Percentiles rank a stretch among this genome's conserved stretches.
Evolutionary conservation across 2,888 invertebrate genomes (phyloP).

Genomic region (Margaritifera margaritifera): DNA sequence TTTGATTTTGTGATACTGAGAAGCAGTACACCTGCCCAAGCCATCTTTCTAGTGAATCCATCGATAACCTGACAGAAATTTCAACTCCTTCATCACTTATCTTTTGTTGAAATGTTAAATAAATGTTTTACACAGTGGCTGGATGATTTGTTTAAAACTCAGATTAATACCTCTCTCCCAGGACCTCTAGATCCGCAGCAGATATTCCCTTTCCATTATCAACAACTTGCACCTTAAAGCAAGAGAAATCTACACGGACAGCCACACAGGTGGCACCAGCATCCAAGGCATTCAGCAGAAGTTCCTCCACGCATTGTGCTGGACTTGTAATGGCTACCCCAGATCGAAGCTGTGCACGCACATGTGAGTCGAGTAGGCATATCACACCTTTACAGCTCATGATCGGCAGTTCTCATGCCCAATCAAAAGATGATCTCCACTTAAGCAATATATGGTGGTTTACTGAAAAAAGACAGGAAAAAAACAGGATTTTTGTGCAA

Average conservation of each 20-base stretch:
- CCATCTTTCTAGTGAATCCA: too few species aligned
- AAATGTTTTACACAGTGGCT: too few species aligned
- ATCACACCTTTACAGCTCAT: conserved; percentile 30
- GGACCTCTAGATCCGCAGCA: conserved; percentile 75
- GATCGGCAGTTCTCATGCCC: background rate
- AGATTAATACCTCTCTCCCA: conserved; percentile 77
- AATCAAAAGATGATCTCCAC: too few species aligned
- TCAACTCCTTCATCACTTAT: too few species aligned
- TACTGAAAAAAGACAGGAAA: too few species aligned
- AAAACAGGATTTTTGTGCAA: too few species aligned
- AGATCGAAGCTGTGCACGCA: conserved; percentile 77
- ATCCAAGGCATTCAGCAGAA: conserved; percentile 82
- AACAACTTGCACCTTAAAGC: conserved; percentile 81
- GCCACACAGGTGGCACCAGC: conserved; percentile 82
- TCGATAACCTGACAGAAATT: too few species aligned
- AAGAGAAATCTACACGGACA: conserved; percentile 79
- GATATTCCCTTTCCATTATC: conserved; percentile 85
- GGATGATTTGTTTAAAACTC: too few species aligned
- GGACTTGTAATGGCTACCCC: conserved; percentile 77
- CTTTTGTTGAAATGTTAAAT: too few species aligned
- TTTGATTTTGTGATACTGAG: too few species aligned
- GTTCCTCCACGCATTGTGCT: conserved; percentile 79
- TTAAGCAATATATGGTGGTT: too few species aligned
- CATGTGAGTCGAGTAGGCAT: conserved; percentile 69
- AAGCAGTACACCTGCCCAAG: too few species aligned